Evolutionary conservation across 1,140 invertebrate species (phyloP).

Genomic region (Chironomus tepperi): DNA sequence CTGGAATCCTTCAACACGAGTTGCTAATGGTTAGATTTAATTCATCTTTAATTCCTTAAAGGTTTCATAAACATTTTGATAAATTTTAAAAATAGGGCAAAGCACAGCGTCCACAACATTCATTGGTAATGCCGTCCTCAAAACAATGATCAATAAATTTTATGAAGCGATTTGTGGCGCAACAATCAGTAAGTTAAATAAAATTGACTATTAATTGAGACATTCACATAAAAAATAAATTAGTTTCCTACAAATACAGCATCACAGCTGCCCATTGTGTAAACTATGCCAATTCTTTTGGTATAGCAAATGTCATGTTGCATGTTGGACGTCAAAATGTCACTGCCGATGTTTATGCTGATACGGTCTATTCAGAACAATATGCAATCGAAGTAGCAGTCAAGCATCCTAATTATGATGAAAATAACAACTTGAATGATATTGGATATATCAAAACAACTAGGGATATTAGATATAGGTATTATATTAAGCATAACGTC

Average conservation of each 20-base stretch:
- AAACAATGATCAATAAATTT: too few species aligned
- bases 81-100: not conserved
- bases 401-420: not conserved
- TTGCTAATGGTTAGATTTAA: not conserved
- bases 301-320: not conserved
- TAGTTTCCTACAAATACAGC: not conserved
- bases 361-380: not conserved
- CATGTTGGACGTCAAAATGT: not conserved
- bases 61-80: not conserved
- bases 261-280: not conserved
- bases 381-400: not conserved
- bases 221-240: too few species aligned
- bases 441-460: not conserved
- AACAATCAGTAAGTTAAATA: not conserved
- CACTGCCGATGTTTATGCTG: not conserved
- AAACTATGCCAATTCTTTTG: not conserved
- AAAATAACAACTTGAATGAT: not conserved
- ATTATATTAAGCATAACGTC: too few species aligned
- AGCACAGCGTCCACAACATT: not conserved
- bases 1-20: not conserved
- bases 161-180: not conserved
- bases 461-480: not conserved
- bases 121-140: not conserved
- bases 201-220: not conserved
- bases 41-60: not conserved